A percentile compares a stretch with the other conserved stretches of the same genome.
Conservation (phyloP, 2,113 vertebrate genomes). For the Isurus oxyrinchus region DNA sequence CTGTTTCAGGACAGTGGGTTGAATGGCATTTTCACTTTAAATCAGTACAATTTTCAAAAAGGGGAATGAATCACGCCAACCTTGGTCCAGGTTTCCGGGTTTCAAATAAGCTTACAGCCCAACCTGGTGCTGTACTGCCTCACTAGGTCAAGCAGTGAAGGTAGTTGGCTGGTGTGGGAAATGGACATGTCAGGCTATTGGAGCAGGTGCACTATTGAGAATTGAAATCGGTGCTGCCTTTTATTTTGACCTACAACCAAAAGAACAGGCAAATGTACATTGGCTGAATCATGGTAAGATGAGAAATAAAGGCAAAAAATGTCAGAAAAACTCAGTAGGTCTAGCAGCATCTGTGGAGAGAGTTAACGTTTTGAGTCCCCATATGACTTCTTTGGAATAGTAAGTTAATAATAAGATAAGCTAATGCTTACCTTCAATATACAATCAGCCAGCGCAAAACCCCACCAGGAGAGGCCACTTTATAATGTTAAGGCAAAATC, state of each 20-base stretch:
- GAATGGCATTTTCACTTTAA: neutral
- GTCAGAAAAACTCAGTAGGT: too few species aligned
- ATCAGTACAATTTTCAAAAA: neutral
- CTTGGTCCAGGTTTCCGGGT: neutral
- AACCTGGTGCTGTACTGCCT: neutral
- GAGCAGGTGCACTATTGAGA: neutral
- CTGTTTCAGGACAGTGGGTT: neutral
- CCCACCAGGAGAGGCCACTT: neutral
- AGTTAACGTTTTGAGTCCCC: too few species aligned
- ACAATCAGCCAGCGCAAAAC: neutral
- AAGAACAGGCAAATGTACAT: neutral
- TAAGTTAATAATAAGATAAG: neutral
- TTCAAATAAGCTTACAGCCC: neutral
- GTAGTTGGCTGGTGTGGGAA: neutral
- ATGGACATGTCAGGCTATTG: neutral
- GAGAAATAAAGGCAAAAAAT: too few species aligned
- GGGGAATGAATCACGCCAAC: neutral
- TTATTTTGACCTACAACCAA: neutral
- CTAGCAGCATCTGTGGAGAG: too few species aligned
- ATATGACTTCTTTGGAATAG: too few species aligned
- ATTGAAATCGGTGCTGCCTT: neutral
- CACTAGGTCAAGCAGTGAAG: neutral
- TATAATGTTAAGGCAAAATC: neutral
- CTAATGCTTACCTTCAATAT: neutral
- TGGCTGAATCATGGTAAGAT: neutral